Evolutionary conservation across 1,140 invertebrate species (phyloP).

Genomic region (Temnothorax longispinosus): DNA sequence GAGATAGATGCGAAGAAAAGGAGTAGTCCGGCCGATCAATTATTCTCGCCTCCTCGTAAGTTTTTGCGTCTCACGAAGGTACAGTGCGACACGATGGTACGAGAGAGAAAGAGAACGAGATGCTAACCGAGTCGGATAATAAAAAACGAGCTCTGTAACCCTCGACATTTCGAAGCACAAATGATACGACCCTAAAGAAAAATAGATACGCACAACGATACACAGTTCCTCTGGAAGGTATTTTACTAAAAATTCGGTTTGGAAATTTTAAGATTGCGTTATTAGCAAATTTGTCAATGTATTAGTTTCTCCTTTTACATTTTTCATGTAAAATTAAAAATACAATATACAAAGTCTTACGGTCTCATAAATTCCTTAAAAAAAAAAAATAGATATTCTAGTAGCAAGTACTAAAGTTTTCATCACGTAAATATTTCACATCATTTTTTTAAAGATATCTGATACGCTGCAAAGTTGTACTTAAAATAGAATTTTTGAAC

Average conservation of each 20-base stretch:
- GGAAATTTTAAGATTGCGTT: not conserved
- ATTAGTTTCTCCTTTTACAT: not conserved
- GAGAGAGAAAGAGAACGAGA: constrained; percentile 7
- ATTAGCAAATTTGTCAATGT: not conserved
- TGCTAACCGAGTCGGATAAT: constrained; percentile 53
- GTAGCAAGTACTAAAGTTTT: not conserved
- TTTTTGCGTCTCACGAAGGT: constrained; percentile 5
- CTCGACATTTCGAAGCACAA: constrained; percentile 58
- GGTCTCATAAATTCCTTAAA: not conserved
- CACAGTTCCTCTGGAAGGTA: not conserved
- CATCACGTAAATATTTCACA: not conserved
- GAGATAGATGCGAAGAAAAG: not conserved
- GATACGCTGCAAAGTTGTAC: not conserved
- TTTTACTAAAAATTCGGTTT: not conserved
- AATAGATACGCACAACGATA: constrained; percentile 26
- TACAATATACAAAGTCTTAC: not conserved
- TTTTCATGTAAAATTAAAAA: not conserved
- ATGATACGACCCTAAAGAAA: constrained; percentile 38
- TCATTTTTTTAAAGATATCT: not conserved
- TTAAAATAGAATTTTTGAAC: not conserved
- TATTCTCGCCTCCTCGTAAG: not conserved
- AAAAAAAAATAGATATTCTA: not conserved
- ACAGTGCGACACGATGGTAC: constrained; percentile 27
- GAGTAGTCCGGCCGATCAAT: not conserved
- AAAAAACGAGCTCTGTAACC: constrained; percentile 62